Conservation (phyloP, 2,888 invertebrate genomes). For the Plagodis dolabraria region DNA sequence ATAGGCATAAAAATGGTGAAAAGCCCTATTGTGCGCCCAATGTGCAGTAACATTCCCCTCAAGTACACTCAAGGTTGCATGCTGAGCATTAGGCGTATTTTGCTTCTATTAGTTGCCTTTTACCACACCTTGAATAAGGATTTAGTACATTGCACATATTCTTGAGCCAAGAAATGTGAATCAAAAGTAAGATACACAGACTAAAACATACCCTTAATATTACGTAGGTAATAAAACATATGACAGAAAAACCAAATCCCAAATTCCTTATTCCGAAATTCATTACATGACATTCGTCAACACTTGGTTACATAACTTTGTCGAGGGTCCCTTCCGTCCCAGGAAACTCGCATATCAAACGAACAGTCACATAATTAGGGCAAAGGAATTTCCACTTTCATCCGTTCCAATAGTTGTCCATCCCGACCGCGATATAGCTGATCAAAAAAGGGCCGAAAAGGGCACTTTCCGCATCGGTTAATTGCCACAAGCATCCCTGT, state of each 20-base stretch:
- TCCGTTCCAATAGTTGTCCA: conserved; percentile 59
- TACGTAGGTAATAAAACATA: not conserved
- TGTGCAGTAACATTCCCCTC: too few species aligned
- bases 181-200: too few species aligned
- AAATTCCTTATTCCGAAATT: conserved; percentile 10
- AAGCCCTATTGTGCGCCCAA: too few species aligned
- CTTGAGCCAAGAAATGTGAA: too few species aligned
- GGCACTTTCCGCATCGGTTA: conserved; percentile 79
- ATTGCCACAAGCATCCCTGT: conserved; percentile 74
- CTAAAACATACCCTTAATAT: too few species aligned
- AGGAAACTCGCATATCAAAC: conserved; percentile 48
- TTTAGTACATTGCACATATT: too few species aligned
- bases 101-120: too few species aligned
- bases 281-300: conserved; percentile 20
- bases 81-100: too few species aligned
- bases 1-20: too few species aligned
- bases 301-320: conserved; percentile 19
- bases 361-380: conserved; percentile 51
- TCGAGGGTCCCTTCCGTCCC: conserved; percentile 27
- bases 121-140: too few species aligned
- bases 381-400: conserved; percentile 50
- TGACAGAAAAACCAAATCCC: conserved; percentile 6
- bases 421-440: conserved; percentile 50
- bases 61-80: too few species aligned
- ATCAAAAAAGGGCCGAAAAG: conserved; percentile 59